These are phyloP conservation scores for Stictocephala bisonia DNA, from an alignment of 2,888 invertebrate genomes.

Conservation along the genomic window DNA sequence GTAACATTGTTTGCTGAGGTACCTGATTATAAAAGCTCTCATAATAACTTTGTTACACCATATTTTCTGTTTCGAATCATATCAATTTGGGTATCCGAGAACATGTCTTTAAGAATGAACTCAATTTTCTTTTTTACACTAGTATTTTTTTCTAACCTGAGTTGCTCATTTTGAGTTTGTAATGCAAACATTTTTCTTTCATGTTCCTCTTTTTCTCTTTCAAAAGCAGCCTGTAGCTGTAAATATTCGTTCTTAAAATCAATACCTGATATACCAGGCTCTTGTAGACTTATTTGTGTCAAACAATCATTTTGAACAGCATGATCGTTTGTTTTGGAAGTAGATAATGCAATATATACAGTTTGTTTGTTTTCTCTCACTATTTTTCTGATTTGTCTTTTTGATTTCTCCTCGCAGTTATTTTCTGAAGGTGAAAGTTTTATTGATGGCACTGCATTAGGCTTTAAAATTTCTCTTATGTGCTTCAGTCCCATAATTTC, in stretches of 20 bases:
- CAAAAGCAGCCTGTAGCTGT: too few species aligned
- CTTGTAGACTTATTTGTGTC: too few species aligned
- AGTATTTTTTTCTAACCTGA: too few species aligned
- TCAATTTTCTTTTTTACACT: background rate
- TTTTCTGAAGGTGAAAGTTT: constrained; percentile 4
- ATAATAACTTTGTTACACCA: background rate
- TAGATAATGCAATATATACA: background rate
- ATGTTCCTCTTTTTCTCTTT: too few species aligned
- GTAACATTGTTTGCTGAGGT: constrained; percentile 5
- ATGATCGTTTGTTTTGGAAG: constrained; percentile 1
- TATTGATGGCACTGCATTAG: background rate
- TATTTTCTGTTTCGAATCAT: background rate
- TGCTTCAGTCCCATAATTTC: background rate
- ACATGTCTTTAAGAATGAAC: background rate
- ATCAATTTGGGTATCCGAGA: background rate
- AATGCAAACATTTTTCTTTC: too few species aligned
- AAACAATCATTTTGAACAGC: background rate
- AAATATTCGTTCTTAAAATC: too few species aligned
- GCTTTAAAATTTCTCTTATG: background rate
- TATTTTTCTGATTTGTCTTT: background rate
- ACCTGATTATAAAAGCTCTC: background rate
- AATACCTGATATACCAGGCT: too few species aligned
- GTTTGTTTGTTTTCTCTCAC: background rate
- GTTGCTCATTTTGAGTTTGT: too few species aligned
- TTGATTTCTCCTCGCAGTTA: background rate